A percentile compares a stretch with the other conserved stretches of the same genome.
These are phyloP conservation scores for Tachystola acroxantha DNA, from an alignment of 2,888 invertebrate genomes.

Conservation along the genomic window DNA sequence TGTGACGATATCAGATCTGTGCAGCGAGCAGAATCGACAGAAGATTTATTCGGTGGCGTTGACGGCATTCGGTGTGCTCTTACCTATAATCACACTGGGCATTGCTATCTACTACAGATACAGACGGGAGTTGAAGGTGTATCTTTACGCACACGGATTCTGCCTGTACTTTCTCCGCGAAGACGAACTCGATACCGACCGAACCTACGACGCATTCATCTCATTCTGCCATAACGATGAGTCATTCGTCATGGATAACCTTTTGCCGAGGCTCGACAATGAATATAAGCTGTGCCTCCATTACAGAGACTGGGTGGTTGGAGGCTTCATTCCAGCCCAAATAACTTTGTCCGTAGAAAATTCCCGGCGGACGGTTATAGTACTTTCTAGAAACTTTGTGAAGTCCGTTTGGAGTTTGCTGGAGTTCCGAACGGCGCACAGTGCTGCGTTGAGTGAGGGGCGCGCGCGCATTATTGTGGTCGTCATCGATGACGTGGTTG, in stretches of 20 bases:
- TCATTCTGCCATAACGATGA: constrained; percentile 88
- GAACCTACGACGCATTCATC: constrained; percentile 86
- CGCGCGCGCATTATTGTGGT: constrained; percentile 85
- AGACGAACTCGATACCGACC: constrained; percentile 22
- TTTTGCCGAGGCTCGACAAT: constrained; percentile 81
- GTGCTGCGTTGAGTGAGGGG: constrained; percentile 37
- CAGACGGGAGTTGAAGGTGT: constrained; percentile 20
- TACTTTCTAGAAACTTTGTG: constrained; percentile 28
- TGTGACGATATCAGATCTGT: background rate
- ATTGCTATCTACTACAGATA: constrained; percentile 15
- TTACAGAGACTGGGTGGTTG: constrained; percentile 85
- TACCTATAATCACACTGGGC: constrained; percentile 7
- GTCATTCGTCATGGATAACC: constrained; percentile 80
- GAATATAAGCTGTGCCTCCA: constrained; percentile 82
- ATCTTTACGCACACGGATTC: constrained; percentile 16
- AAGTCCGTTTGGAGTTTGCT: constrained; percentile 79
- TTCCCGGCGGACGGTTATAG: constrained; percentile 58
- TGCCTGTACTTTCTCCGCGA: constrained; percentile 16
- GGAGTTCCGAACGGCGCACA: constrained; percentile 80
- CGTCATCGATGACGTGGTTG: constrained; percentile 78
- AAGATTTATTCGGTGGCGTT: background rate
- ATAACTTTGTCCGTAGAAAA: constrained; percentile 84
- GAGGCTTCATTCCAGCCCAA: constrained; percentile 84
- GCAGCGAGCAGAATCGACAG: background rate
- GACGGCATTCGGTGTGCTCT: constrained; percentile 8